Evolutionary conservation across 2,113 vertebrate genomes (phyloP).

Genomic region (Macquaria ambigua): DNA sequence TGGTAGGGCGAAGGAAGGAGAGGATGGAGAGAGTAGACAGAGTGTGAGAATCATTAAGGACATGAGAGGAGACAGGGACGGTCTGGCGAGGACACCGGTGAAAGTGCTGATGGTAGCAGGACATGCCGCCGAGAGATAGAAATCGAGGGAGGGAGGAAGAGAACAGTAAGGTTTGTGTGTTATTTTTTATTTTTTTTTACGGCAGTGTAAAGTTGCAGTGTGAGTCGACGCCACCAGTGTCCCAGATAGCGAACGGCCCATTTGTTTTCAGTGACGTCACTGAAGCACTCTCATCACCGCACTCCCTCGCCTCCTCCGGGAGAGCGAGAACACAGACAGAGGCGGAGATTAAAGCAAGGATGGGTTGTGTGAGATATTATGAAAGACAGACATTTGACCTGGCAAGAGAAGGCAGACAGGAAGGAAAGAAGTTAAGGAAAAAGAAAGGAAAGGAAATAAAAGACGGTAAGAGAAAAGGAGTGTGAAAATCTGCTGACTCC

Average conservation of each 20-base stretch:
- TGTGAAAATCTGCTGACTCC: slow-evolving; percentile 61
- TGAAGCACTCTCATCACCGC: slow-evolving; percentile 20
- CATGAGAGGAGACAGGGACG: slow-evolving; percentile 60
- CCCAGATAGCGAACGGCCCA: slow-evolving; percentile 65
- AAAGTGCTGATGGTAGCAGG: slow-evolving; percentile 76
- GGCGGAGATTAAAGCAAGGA: slow-evolving; percentile 24
- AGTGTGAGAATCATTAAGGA: slow-evolving; percentile 62
- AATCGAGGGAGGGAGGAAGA: slow-evolving; percentile 10
- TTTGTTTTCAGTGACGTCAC: slow-evolving; percentile 70
- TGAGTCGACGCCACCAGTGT: slow-evolving; percentile 42
- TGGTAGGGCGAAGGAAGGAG: neutral
- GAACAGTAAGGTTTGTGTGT: neutral
- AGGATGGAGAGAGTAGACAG: slow-evolving; percentile 1
- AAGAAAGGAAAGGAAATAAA: neutral
- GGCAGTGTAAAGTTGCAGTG: slow-evolving; percentile 20
- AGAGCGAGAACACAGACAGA: slow-evolving; percentile 7
- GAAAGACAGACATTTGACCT: neutral
- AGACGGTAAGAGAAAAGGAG: neutral
- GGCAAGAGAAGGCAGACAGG: neutral
- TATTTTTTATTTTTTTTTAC: no score
- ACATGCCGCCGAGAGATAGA: slow-evolving; percentile 9
- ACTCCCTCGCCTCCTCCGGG: neutral
- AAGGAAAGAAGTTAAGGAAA: neutral
- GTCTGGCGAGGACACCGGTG: slow-evolving; percentile 63
- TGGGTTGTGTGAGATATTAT: neutral